Percentiles rank a stretch among this genome's conserved stretches.
These are phyloP conservation scores for Noctilio leporinus DNA, from an alignment of 2,113 vertebrate species.

Conservation along the genomic window DNA sequence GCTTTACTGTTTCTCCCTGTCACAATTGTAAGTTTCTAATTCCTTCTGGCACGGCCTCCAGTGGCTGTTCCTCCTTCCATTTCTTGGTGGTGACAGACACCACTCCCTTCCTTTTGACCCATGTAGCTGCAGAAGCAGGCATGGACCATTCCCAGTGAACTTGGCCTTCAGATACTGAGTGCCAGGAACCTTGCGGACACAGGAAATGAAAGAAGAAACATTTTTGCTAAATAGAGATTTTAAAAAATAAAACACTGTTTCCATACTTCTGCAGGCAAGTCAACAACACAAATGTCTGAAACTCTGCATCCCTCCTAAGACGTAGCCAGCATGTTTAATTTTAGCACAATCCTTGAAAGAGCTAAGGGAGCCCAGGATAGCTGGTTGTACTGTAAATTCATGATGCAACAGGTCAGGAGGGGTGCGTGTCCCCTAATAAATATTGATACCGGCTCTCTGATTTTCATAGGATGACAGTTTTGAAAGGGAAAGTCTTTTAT, in stretches of 20 bases:
- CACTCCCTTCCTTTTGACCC: neutral
- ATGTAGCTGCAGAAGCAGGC: neutral
- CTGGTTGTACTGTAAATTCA: neutral
- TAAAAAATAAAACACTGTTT: neutral
- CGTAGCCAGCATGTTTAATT: slow-evolving; percentile 15
- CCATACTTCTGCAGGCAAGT: neutral
- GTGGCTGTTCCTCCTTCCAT: neutral
- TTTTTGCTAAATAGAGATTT: neutral
- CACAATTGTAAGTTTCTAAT: neutral
- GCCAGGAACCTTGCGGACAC: neutral
- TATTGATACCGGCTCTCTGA: slow-evolving; percentile 36
- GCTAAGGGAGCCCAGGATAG: neutral
- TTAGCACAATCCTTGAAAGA: neutral
- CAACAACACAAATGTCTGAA: neutral
- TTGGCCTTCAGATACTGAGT: neutral
- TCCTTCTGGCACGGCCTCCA: neutral
- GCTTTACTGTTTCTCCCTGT: neutral
- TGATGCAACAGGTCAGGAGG: neutral
- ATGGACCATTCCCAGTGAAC: neutral
- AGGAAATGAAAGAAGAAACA: neutral
- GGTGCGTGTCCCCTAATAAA: slow-evolving; percentile 18
- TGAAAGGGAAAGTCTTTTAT: slow-evolving; percentile 42
- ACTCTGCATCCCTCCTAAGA: neutral
- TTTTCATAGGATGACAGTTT: neutral
- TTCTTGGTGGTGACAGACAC: neutral